A percentile compares a stretch with the other conserved stretches of the same genome.
Conservation (phyloP, 2,888 invertebrate genomes). For the Steromphala cineraria region DNA sequence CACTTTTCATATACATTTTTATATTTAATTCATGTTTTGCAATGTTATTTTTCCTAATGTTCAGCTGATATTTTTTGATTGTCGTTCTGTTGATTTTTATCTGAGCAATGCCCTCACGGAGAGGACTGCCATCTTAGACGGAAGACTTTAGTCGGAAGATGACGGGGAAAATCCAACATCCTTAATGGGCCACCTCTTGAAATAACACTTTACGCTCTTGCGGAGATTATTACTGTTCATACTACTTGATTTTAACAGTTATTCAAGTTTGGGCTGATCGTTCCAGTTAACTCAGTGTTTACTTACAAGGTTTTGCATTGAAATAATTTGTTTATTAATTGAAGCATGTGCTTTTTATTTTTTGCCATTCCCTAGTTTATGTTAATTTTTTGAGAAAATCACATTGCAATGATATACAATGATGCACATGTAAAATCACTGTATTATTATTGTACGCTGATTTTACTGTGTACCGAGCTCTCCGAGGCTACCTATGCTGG, state of each 20-base stretch:
- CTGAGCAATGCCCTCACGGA: conserved; percentile 8
- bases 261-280: conserved; percentile 32
- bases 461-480: conserved; percentile 33
- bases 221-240: conserved; percentile 29
- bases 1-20: conserved; percentile 68
- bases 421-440: conserved; percentile 45
- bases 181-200: conserved; percentile 24
- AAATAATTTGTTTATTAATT: conserved; percentile 19
- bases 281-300: conserved; percentile 34
- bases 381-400: conserved; percentile 29
- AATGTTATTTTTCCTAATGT: conserved; percentile 54
- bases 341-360: conserved; percentile 47
- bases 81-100: conserved; percentile 28
- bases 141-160: not conserved
- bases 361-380: conserved; percentile 55
- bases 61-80: conserved; percentile 33
- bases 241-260: conserved; percentile 34
- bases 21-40: conserved; percentile 56
- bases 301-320: conserved; percentile 27
- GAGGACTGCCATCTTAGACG: not conserved
- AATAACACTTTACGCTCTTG: conserved; percentile 36
- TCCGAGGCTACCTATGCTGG: not conserved
- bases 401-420: conserved; percentile 39
- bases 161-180: conserved; percentile 30
- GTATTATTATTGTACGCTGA: conserved; percentile 43